Evolutionary conservation across 1,140 invertebrate genomes (phyloP), one percentile per base, ranked within the genome.

Genomic region (Plectrocnemia conspersa): DNA sequence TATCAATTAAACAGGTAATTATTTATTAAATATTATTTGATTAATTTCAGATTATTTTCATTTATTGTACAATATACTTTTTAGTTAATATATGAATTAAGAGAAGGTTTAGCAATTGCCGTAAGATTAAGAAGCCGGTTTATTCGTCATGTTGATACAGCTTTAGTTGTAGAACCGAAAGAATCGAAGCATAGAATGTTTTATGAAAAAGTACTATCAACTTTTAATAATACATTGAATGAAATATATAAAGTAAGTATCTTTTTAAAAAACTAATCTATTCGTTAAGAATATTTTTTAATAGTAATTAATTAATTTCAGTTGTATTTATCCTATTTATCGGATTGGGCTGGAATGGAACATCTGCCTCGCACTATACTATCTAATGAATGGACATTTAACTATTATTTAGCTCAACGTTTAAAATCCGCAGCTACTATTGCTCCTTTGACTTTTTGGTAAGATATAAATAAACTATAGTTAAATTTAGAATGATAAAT

Each of bases 41-140:
- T 36, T 36, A n/a, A 19, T 36, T 16, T 36, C 40, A 45, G 4
- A 19, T 42, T 13, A 22, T 42, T 23, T 35, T 18, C 4, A 48
- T 46, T 19, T 46, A 15, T 29, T 19, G 18, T 2, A 2, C 3
- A 22, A 35, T 48, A 36, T 48, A 2, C 13, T 10, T 48, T n/a
- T 19, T 19, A 89, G 80, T 71, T 94, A 35, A 93, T 93, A 73
- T 81, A 85, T 63, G 92, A 94, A 71, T 79, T 93, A 57, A 86
- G 90, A 56, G 91, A 93, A 65, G 89, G 88, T 6, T 68, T 94
- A 29, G 82, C 81, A 62, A 82, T 91, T 42, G 87, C 88, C 9
- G 82, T 88, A 19, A 75, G 83, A 15, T 84, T 90, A 69, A 81
- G 89, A 11, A 80, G 86, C 56, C 82, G 85, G 54, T 91, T 82